Conservation (phyloP, 1,140 invertebrate species). For the Bombus sibiricus region DNA sequence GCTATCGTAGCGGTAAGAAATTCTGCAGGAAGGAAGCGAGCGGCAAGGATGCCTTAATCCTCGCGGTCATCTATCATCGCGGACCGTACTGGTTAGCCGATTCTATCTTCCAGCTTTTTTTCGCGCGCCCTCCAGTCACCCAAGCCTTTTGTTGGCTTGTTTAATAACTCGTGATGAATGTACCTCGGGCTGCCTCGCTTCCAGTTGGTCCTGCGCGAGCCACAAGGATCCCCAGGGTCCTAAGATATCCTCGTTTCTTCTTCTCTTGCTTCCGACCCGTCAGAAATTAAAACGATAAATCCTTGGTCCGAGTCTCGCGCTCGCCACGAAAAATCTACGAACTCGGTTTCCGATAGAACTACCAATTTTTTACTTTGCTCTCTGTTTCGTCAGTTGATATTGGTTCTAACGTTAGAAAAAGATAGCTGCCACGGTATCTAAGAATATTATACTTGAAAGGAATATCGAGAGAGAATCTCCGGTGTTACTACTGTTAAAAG, state of each 20-base stretch:
- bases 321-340: background rate
- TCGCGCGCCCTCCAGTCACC: slow-evolving; percentile 38
- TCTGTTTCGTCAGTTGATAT: no score
- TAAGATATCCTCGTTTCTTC: slow-evolving; percentile 57
- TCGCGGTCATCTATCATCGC: slow-evolving; percentile 79
- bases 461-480: no score
- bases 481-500: no score
- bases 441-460: no score
- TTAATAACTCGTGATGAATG: slow-evolving; percentile 83
- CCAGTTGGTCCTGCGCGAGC: slow-evolving; percentile 46
- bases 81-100: slow-evolving; percentile 79
- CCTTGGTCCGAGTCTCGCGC: background rate
- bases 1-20: slow-evolving; percentile 29
- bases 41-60: slow-evolving; percentile 72
- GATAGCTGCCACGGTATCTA: background rate
- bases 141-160: slow-evolving; percentile 80
- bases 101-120: slow-evolving; percentile 77
- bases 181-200: slow-evolving; percentile 70
- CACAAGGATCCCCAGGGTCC: slow-evolving; percentile 43
- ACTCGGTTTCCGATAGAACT: background rate
- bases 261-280: slow-evolving; percentile 35
- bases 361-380: background rate
- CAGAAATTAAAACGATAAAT: slow-evolving; percentile 69
- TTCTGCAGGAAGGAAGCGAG: slow-evolving; percentile 47
- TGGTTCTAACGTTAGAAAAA: background rate